Base-by-base conservation (phyloP, 2,797 vertebrate species). In the Enteromius paludinosus region DNA sequence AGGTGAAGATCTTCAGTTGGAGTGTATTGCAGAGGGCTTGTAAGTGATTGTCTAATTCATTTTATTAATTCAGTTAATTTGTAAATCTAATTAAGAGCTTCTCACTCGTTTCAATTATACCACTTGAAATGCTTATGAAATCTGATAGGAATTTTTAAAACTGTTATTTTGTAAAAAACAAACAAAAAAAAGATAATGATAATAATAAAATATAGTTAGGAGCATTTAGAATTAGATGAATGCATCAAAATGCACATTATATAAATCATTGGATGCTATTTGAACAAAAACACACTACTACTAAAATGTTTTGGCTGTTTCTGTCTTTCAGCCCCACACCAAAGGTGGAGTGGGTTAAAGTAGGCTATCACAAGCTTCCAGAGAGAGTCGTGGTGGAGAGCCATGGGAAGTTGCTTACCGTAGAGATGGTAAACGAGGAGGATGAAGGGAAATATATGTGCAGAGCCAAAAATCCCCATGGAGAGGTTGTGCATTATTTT, bases 21-120 rank as follows among this genome's bases (percentile, higher is more conserved):
- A 99, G 88, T 99, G 98, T 59, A 98, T 99, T 84, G 96, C 97
- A 45, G 96, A 98, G 90, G 98, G 98, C 89, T 93, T 97, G 98
- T 99, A 88, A 97, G 98, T 73, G 10, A 35, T 78, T 62, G 10
- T 68, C 18, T 56, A 64, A 28, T 41, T 33, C 15, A 14, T 3
- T 41, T 54, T 52, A n/a, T 30, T n/a, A 3, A 81, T 62, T 86
- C 4, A 38, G 7, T 28, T 47, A 17, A 18, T 65, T 79, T 45
- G 11, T n/a, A n/a, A 2, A n/a, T 66, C 12, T 4, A 69, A 68
- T 75, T 12, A 47, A 11, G 33, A 54, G 47, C 33, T 38, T 12
- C 41, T 43, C 3, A 28, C 49, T 38, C 3, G 3, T 45, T 81
- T 30, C n/a, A 68, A 1, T 66, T 38, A 23, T 23, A 38, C 20